Evolutionary conservation across 2,888 invertebrate genomes (phyloP), one percentile per base, ranked within the genome.

Genomic region (Graphium colonna): DNA sequence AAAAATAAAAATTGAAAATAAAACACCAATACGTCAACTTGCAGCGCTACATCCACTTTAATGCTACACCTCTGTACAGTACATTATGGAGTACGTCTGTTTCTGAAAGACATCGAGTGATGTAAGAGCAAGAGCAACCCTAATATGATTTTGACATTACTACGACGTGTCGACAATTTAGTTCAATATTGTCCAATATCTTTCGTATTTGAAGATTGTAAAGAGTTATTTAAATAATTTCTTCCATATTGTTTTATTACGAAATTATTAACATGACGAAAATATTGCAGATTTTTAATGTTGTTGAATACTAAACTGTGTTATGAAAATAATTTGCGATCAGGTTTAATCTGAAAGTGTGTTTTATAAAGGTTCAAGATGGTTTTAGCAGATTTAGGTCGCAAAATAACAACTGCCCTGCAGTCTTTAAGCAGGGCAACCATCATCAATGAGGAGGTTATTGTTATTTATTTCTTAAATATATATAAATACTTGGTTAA

Each of bases 301-400:
- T 8, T 13, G 9, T 12, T 36, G 1, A 36, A 36, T 36, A n/a
- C n/a, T 12, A 13, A 36, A 36, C 12, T 36, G 13, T n/a, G n/a
- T 33, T 36, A 12, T 36, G 12, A 36, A 36, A 36, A 36, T 36
- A 36, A 36, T 7, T 36, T 4, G n/a, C 3, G 12, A 36, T 12
- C 3, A 12, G 31, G n/a, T 36, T 21, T 4, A 1, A 13, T 36
- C 15, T 33, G 13, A 41, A 52, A 56, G 45, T 52, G 56, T 55
- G 39, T 47, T 44, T 51, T 60, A 54, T 62, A 66, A 60, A 57
- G 60, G 60, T 65, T 61, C 78, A 94, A 91, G 80, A 99, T 99
- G 99, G 99, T 99, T 83, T 96, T 99, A 93, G 99, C 99, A 73
- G 99, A 99, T 92, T 94, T 99, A 83, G 99, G 99, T 79, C 95